Evolutionary conservation across 2,113 vertebrate species (phyloP), one percentile per base, ranked within the genome.

Genomic region (Xyrauchen texanus): DNA sequence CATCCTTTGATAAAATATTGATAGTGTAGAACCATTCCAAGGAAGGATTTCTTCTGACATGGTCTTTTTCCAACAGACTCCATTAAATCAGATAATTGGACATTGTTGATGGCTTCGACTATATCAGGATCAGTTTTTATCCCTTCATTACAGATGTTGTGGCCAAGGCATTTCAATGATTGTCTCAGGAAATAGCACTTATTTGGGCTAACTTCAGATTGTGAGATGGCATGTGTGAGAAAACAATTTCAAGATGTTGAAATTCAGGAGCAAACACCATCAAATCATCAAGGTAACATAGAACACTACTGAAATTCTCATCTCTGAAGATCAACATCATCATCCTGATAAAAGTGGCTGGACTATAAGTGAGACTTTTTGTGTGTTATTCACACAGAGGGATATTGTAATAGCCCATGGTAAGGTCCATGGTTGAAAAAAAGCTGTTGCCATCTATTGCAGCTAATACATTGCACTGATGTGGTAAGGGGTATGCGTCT

Each of bases 271-370:
- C 46, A 60, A 78, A 68, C 44, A 68, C 64, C 76, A 77, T 44
- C 11, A 77, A 12, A 49, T 68, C 52, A 34, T 68, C 76, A 7
- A 78, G 42, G 34, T 78, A 68, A 49, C 76, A 68, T 7, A 77
- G 76, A 11, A 78, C 12, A 44, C 34, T 68, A 5, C 7, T 57
- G 15, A 77, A 76, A 7, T 76, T 76, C 62, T 65, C 8, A 47
- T 64, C 60, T 13, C 73, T 16, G 21, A 77, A 68, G 4, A 77
- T 21, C 3, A 51, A 65, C 46, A 67, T 57, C 74, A 76, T 76
- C 34, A 68, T 77, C 13, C 42, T 45, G 53, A 68, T 77, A 5
- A 60, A 68, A 16, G 42, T 67, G 4, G 76, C 76, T 57, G 76
- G 76, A 13, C 76, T 77, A 12, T 77, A 58, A 12, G 13, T 47